Conservation (phyloP, 2,113 vertebrate species). For the Eonycteris spelaea region DNA sequence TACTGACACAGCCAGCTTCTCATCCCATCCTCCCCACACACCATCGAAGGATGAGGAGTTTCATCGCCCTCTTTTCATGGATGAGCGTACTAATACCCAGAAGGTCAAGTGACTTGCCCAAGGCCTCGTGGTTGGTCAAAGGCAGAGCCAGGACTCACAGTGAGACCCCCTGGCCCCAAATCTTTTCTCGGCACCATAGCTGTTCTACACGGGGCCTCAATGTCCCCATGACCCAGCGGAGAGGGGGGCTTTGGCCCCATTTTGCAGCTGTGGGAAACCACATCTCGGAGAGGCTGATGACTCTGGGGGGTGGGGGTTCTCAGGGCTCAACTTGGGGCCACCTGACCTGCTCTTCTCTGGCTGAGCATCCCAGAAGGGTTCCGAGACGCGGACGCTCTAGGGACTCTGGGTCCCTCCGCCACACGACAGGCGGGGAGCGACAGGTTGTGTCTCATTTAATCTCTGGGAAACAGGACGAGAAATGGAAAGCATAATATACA, state of each 20-base stretch:
- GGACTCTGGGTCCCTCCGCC: not conserved
- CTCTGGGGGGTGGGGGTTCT: not conserved
- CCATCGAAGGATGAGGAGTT: fast-evolving
- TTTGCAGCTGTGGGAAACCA: not conserved
- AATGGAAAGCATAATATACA: not conserved
- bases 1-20: not conserved
- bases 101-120: not conserved
- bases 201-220: fast-evolving
- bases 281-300: not conserved
- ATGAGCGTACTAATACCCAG: not conserved
- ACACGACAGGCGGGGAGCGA: too few species aligned
- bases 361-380: not conserved
- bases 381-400: fast-evolving
- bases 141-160: not conserved
- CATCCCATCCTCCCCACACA: not conserved
- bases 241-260: not conserved
- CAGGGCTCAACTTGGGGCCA: not conserved
- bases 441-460: not conserved
- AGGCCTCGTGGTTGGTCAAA: fast-evolving
- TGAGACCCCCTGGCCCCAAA: not conserved
- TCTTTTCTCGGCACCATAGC: not conserved
- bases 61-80: not conserved
- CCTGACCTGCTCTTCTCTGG: not conserved
- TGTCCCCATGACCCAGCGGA: not conserved
- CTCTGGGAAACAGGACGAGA: not conserved